These are phyloP conservation scores for Yponomeuta evonymella DNA, from an alignment of 2,888 invertebrate species.

Conservation along the genomic window DNA sequence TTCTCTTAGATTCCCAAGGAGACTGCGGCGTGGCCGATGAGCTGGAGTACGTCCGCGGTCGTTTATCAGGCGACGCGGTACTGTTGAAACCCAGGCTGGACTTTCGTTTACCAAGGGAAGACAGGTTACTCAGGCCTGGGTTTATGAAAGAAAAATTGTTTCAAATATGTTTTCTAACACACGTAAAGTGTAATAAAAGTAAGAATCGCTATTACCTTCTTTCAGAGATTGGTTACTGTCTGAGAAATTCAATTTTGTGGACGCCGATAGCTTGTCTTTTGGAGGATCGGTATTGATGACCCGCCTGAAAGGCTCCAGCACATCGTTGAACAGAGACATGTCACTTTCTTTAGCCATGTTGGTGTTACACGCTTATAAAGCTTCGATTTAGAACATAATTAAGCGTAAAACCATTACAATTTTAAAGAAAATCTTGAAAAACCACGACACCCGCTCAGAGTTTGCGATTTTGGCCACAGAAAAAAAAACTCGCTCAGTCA, in stretches of 20 bases:
- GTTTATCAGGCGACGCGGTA: constrained; percentile 52
- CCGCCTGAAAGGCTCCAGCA: constrained; percentile 65
- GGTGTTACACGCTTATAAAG: background rate
- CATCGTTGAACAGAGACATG: constrained; percentile 65
- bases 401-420: background rate
- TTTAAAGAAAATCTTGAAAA: background rate
- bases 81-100: constrained; percentile 44
- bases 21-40: constrained; percentile 55
- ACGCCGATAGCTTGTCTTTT: constrained; percentile 63
- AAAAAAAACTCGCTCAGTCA: background rate
- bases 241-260: constrained; percentile 64
- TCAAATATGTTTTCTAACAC: background rate
- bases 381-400: constrained; percentile 16
- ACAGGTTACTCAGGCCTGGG: constrained; percentile 50
- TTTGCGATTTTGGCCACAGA: background rate
- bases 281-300: constrained; percentile 67
- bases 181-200: background rate
- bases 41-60: constrained; percentile 49
- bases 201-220: constrained; percentile 44
- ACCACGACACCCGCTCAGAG: background rate
- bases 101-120: constrained; percentile 59
- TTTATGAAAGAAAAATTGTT: constrained; percentile 17
- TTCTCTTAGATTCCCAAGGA: constrained; percentile 80
- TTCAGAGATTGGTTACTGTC: constrained; percentile 62
- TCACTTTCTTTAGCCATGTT: constrained; percentile 65